These are phyloP conservation scores for Aurelia sp. DNA, from an alignment of 30 jellyfish, hydroid and myxozoan species.

Conservation along the genomic window DNA sequence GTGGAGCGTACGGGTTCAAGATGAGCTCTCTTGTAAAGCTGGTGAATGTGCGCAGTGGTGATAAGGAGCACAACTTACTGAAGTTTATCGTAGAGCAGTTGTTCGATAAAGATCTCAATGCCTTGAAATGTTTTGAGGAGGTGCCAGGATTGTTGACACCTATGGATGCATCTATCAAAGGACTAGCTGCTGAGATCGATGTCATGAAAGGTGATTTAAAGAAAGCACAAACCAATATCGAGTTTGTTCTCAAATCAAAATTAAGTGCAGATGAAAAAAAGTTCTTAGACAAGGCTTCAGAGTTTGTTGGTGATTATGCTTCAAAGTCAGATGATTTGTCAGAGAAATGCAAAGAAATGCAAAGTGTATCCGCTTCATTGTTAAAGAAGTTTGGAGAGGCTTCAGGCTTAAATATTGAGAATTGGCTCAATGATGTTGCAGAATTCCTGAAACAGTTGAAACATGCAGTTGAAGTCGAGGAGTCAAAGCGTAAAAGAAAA, in stretches of 20 bases:
- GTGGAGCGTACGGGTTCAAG: constrained; percentile 96
- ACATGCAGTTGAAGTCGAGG: constrained; percentile 74
- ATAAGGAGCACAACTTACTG: constrained; percentile 74
- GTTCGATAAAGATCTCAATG: constrained; percentile 66
- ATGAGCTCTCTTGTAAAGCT: constrained; percentile 81
- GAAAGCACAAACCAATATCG: constrained; percentile 58
- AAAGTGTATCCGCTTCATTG: constrained; percentile 41
- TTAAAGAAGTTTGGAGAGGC: constrained; percentile 83
- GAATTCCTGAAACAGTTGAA: constrained; percentile 82
- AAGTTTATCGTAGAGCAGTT: constrained; percentile 83
- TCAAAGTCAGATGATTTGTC: constrained; percentile 34
- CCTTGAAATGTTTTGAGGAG: constrained; percentile 81
- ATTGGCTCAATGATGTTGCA: constrained; percentile 82
- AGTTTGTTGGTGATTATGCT: constrained; percentile 39
- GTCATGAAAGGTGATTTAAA: constrained; percentile 80
- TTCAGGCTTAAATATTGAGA: constrained; percentile 54
- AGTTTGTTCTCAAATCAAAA: constrained; percentile 19
- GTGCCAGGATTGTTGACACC: constrained; percentile 74
- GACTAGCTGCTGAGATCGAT: constrained; percentile 86
- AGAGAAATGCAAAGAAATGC: constrained; percentile 56
- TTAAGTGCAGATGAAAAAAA: constrained; percentile 14
- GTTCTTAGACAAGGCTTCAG: constrained; percentile 48
- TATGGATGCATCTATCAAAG: constrained; percentile 86
- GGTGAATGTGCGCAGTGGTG: constrained; percentile 72
- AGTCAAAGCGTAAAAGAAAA: constrained; percentile 55